Percentiles rank a stretch among this genome's conserved stretches.
Evolutionary conservation across 1,140 invertebrate genomes (phyloP).

Genomic region (Aphaenogaster ashmeadi): DNA sequence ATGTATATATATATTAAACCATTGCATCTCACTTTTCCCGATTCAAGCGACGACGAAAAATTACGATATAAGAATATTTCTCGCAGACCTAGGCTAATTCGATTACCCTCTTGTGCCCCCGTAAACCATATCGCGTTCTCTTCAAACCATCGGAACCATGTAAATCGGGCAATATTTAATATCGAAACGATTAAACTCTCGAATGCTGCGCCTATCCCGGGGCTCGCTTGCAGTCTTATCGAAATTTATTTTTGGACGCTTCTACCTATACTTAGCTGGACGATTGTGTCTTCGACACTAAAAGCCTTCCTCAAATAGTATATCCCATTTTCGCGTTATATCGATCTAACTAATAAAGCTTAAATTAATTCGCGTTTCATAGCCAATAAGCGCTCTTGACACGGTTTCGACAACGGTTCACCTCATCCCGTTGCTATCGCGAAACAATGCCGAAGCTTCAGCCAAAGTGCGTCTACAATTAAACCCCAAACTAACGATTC

Average conservation of each 20-base stretch:
- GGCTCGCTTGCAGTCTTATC: conserved; percentile 85
- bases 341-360: conserved; percentile 64
- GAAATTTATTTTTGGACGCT: conserved; percentile 79
- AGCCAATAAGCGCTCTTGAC: conserved; percentile 57
- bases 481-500: conserved; percentile 19
- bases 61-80: conserved; percentile 50
- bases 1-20: conserved; percentile 75
- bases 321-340: conserved; percentile 53
- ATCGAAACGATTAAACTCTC: conserved; percentile 82
- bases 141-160: conserved; percentile 37
- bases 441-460: conserved; percentile 41
- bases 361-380: conserved; percentile 63
- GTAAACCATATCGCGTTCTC: neutral
- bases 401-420: conserved; percentile 40
- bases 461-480: conserved; percentile 49
- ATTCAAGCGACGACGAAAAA: conserved; percentile 47
- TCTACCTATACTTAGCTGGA: conserved; percentile 85
- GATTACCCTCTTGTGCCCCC: neutral
- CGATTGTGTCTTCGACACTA: conserved; percentile 85
- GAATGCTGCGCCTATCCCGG: conserved; percentile 83
- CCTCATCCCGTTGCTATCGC: neutral
- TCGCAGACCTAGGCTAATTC: conserved; percentile 16
- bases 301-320: conserved; percentile 73
- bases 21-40: conserved; percentile 68
- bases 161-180: conserved; percentile 56